Conservation (phyloP, 1,140 invertebrate genomes). For the Agrilus planipennis region DNA sequence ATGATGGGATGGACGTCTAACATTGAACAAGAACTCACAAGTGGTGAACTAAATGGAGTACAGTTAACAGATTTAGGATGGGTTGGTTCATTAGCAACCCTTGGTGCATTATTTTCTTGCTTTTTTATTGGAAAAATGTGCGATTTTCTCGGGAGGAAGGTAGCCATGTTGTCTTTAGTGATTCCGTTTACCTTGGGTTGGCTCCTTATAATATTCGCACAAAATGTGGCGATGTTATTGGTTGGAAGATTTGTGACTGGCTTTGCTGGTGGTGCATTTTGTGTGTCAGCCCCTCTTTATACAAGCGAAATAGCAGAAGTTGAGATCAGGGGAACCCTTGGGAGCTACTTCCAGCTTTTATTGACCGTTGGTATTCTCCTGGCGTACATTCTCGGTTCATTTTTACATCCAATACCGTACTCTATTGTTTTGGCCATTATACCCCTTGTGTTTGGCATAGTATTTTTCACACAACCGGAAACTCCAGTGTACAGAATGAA, state of each 20-base stretch:
- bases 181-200: constrained; percentile 66
- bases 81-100: constrained; percentile 41
- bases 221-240: constrained; percentile 53
- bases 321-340: constrained; percentile 54
- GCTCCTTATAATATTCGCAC: constrained; percentile 57
- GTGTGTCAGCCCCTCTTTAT: constrained; percentile 57
- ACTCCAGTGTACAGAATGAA: constrained; percentile 44
- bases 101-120: constrained; percentile 50
- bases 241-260: constrained; percentile 64
- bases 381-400: constrained; percentile 44
- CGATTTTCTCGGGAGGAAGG: constrained; percentile 62
- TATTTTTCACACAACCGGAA: constrained; percentile 58
- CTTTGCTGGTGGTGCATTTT: constrained; percentile 59
- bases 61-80: constrained; percentile 21
- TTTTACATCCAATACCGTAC: constrained; percentile 34
- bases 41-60: constrained; percentile 25
- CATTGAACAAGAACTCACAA: constrained; percentile 37
- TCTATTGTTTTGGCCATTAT: constrained; percentile 46
- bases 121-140: constrained; percentile 55
- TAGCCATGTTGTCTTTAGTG: constrained; percentile 55
- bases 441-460: constrained; percentile 43
- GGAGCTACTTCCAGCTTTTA: constrained; percentile 56
- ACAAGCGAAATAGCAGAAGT: constrained; percentile 59
- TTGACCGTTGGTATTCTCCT: constrained; percentile 52
- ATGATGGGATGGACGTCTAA: constrained; percentile 50